A percentile compares a stretch with the other conserved stretches of the same genome.
Conservation (phyloP, 2,113 vertebrate genomes). For the Gymnobelideus leadbeateri region DNA sequence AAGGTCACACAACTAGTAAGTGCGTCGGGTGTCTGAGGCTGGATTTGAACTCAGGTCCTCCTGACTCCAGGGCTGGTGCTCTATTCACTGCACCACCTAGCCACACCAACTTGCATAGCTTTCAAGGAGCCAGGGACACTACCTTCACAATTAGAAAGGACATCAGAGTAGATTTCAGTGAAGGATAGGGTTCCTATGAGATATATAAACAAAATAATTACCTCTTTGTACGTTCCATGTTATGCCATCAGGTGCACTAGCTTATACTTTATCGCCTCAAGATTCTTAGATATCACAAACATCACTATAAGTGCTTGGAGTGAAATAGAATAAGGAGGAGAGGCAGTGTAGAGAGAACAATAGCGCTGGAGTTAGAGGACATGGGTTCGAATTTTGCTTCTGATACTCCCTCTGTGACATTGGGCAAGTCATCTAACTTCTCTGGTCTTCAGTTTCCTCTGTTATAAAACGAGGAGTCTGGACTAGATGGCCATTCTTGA, state of each 20-base stretch:
- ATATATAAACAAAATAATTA: neutral
- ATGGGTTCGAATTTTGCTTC: neutral
- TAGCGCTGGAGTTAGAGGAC: neutral
- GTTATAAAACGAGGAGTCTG: neutral
- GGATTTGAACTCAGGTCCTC: no score
- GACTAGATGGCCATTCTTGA: neutral
- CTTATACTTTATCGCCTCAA: neutral
- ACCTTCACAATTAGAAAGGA: neutral
- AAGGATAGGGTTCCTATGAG: neutral
- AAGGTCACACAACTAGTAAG: no score
- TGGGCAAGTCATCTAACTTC: neutral
- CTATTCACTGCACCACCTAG: no score
- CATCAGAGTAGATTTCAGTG: neutral
- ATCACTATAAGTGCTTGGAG: neutral
- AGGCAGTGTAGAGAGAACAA: neutral
- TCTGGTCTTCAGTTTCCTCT: neutral
- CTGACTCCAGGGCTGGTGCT: no score
- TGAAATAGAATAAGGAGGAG: neutral
- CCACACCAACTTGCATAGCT: neutral
- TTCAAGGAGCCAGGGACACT: neutral
- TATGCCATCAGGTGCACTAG: neutral
- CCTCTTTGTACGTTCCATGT: neutral
- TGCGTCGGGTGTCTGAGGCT: no score
- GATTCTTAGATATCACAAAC: neutral
- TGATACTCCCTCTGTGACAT: neutral